Evolutionary conservation across 2,113 vertebrate genomes (phyloP), one percentile per base, ranked within the genome.

Genomic region (Mola mola): DNA sequence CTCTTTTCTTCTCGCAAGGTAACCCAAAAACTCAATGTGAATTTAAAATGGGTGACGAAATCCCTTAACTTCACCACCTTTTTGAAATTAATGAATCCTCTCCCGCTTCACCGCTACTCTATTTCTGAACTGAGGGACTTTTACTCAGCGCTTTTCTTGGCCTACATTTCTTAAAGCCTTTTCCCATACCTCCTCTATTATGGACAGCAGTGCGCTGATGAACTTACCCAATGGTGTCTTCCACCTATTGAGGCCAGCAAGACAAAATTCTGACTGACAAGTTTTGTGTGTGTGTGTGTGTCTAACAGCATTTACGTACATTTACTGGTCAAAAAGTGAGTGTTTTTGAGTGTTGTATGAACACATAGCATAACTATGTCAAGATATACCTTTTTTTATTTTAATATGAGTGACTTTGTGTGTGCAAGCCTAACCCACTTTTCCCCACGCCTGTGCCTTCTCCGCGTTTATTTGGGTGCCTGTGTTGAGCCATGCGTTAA

Each of bases 401-500:
- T 63, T 5, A 56, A 8, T 43, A 25, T 12, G 52, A 16, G 59
- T 19, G 43, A 20, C 44, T 24, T 53, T 64, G 21, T 37, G n/a
- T 25, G 31, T 61, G 40, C 6, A 24, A 66, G 41, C 4, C 28
- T 53, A 49, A 70, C 66, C 64, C 56, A 72, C 59, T 70, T 72
- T 63, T 11, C 33, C 17, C 38, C 37, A n/a, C 20, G 33, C 52
- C 19, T 17, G 34, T 24, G 41, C 40, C 64, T 66, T 86, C 79
- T 79, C 68, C 8, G 10, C 67, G 66, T 79, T 62, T 69, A 59
- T 84, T 76, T 66, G 63, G 75, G 78, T 70, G 61, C 61, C 51
- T 57, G 82, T 87, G 87, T 87, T 78, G 81, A 91, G 68, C 80
- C 85, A 85, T 84, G 88, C 83, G 74, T 90, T 81, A 88, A 89